Evolutionary conservation across 92 coral and sea anemone genomes (phyloP).

Genomic region (Meandrina meandrites): DNA sequence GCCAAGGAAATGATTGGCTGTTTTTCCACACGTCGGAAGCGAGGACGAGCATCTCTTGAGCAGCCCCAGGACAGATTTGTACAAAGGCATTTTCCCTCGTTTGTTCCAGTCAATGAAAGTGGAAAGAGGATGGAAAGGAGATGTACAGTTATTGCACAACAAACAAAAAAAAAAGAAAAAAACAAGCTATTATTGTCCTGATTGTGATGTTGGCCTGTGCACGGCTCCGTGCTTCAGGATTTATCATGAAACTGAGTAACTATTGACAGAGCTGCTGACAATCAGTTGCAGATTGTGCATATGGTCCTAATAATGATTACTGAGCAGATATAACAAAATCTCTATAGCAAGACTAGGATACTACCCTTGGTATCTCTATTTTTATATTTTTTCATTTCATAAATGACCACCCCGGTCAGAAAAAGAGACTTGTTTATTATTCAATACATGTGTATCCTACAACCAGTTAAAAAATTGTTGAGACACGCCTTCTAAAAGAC

Average conservation of each 20-base stretch:
- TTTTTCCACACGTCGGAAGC: constrained; percentile 11
- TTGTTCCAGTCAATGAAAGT: constrained; percentile 19
- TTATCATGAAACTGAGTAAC: constrained; percentile 14
- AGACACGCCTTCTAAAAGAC: no score
- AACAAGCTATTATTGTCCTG: constrained; percentile 36
- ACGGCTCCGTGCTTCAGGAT: constrained; percentile 40
- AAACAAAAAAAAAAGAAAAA: background rate
- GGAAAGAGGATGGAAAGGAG: constrained; percentile 23
- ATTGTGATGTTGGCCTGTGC: constrained; percentile 45
- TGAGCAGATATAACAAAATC: background rate
- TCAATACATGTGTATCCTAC: background rate
- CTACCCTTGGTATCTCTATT: background rate
- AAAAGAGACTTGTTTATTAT: background rate
- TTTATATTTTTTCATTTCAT: background rate
- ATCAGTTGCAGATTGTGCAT: constrained; percentile 1
- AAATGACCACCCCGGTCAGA: constrained; percentile 8
- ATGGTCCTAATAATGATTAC: background rate
- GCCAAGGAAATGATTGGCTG: constrained; percentile 31
- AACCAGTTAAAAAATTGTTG: no score
- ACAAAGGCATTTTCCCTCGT: constrained; percentile 35
- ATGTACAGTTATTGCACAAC: constrained; percentile 15
- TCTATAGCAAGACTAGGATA: background rate
- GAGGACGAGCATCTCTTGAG: constrained; percentile 31
- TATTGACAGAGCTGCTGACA: background rate
- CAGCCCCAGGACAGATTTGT: constrained; percentile 7